Evolutionary conservation across 2,888 invertebrate genomes (phyloP), one percentile per base, ranked within the genome.

Genomic region (Trisateles emortualis): DNA sequence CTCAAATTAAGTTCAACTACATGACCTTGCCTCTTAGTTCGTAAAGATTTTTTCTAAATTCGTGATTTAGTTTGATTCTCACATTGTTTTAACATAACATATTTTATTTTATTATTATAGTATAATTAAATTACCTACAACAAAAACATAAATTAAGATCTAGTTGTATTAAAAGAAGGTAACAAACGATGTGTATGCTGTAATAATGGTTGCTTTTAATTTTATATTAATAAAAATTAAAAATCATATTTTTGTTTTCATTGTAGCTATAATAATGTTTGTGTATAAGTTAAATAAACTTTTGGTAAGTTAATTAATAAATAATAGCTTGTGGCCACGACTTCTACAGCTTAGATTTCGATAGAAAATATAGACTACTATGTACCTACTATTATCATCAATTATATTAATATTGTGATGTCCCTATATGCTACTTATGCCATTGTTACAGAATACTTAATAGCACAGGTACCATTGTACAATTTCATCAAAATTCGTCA

Each of bases 191-290:
- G 33, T 84, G 79, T 86, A 86, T 64, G 87, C 90, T 92, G 90
- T 92, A 90, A 88, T 87, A 85, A 87, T 84, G 87, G 87, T 91
- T 88, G 90, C 90, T 91, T 91, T 83, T 90, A 87, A 90, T 90
- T 92, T 92, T 92, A 86, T 91, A 90, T 86, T 77, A 87, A 89
- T 88, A 88, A 90, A 89, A 69, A 78, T 81, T 84, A 82, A 68
- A 73, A 63, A 64, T 57, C 54, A 63, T 54, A 42, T 56, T 41
- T 65, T 54, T 59, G 64, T 75, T 78, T 22, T 22, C 5, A 22
- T 22, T 22, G n/a, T n/a, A n/a, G n/a, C n/a, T n/a, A n/a, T n/a
- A n/a, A n/a, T n/a, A n/a, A n/a, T n/a, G n/a, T n/a, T n/a, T n/a
- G n/a, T n/a, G n/a, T n/a, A n/a, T n/a, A n/a, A n/a, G n/a, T n/a